A percentile compares a stretch with the other conserved stretches of the same genome.
Evolutionary conservation across 2,113 vertebrate genomes (phyloP).

Genomic region (Crocuta crocuta): DNA sequence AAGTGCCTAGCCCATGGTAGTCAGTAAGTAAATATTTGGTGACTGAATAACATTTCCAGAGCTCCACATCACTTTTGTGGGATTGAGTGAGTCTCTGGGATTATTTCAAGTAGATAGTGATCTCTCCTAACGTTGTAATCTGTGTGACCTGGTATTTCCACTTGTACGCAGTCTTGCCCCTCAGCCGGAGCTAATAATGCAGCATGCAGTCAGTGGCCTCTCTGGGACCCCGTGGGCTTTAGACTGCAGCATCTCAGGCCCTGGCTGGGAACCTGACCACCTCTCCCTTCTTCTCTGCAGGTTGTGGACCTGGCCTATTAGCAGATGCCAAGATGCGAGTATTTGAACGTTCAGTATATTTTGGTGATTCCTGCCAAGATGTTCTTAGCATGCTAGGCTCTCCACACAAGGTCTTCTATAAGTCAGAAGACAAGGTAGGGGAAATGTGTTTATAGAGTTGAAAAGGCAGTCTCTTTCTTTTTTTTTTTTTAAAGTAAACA

Average conservation of each 20-base stretch:
- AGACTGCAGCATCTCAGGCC: not conserved
- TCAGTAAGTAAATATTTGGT: constrained; percentile 6
- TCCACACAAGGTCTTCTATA: constrained; percentile 99
- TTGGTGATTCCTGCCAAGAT: constrained; percentile 98
- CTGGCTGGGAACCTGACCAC: not conserved
- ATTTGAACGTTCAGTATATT: constrained; percentile 95
- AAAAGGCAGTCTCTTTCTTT: not conserved
- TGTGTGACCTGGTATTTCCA: not conserved
- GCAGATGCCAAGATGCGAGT: constrained; percentile 95
- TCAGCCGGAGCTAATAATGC: not conserved
- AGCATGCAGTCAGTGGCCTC: not conserved
- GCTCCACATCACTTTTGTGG: not conserved
- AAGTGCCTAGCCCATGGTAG: not conserved
- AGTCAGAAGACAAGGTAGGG: constrained; percentile 98
- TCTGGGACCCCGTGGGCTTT: not conserved
- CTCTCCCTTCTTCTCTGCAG: constrained; percentile 83
- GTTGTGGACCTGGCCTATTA: constrained; percentile 93
- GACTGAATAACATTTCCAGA: not conserved
- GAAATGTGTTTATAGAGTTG: not conserved
- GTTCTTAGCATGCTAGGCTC: constrained; percentile 96
- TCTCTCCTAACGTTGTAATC: not conserved
- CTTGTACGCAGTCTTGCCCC: not conserved
- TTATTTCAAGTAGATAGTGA: constrained; percentile 36
- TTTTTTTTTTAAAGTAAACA: not conserved
- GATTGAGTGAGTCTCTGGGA: not conserved